A percentile compares a stretch with the other conserved stretches of the same genome.
Conservation (phyloP, 92 coral and sea anemone species). For the Micromussa lordhowensis region DNA sequence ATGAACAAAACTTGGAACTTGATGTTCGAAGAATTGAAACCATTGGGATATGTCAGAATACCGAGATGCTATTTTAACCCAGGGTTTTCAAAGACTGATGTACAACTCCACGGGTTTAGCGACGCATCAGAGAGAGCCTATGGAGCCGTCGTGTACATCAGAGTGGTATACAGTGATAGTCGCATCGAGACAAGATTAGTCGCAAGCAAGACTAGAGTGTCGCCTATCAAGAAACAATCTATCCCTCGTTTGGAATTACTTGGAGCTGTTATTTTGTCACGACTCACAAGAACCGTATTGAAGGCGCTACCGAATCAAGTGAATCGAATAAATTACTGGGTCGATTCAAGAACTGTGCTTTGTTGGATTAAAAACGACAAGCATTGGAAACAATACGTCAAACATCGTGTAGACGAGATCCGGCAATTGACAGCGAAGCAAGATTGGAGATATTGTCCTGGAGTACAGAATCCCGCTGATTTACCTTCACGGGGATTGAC, state of each 20-base stretch:
- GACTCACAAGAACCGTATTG: background rate
- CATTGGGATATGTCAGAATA: background rate
- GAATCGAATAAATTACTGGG: constrained; percentile 49
- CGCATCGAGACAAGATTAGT: background rate
- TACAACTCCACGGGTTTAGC: background rate
- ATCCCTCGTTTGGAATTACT: background rate
- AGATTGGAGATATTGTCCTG: constrained; percentile 61
- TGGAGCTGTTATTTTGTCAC: constrained; percentile 17
- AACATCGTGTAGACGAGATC: constrained; percentile 50
- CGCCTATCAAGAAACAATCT: background rate
- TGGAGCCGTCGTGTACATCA: background rate
- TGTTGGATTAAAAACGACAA: constrained; percentile 52
- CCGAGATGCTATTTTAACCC: background rate
- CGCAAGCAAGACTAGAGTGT: background rate
- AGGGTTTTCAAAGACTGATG: background rate
- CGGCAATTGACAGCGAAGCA: constrained; percentile 19
- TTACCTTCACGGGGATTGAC: constrained; percentile 8
- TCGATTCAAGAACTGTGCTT: constrained; percentile 47
- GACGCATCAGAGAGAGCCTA: background rate
- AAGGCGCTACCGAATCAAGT: background rate
- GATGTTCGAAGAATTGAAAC: background rate
- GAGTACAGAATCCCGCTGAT: background rate
- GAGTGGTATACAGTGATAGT: background rate
- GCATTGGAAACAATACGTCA: constrained; percentile 54
- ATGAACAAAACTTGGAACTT: background rate